Base-by-base conservation (phyloP, 2,113 vertebrate species). In the Oriolus oriolus region DNA sequence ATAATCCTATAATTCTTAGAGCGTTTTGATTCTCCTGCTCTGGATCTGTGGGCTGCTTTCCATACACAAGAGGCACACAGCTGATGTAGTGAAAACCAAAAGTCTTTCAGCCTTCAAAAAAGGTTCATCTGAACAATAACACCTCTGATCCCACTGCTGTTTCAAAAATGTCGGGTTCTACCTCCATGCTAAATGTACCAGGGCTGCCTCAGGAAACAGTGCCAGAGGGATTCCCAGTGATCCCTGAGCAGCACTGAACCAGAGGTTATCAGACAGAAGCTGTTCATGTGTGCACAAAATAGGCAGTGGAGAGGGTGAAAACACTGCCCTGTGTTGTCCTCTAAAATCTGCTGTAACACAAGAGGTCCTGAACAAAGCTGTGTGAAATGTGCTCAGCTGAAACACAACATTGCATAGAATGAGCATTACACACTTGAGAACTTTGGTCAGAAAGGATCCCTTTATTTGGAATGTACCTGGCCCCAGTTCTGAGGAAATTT, bases 211-310 rank as follows among this genome's bases (percentile, higher is more conserved):
- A 68, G 44, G 49, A 42, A 42, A 24, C 0, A 10, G 45, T 6
- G 13, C 37, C 57, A 59, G 16, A 52, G 86, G 60, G 26, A 30
- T 65, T 20, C 54, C 37, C 50, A 13, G 8, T 52, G 53, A 0
- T 1, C 30, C 42, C 26, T 13, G 56, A 75, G 39, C 47, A 70
- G 54, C n/a, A 9, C 22, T 45, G 41, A 24, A 4, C 16, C 28
- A 49, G 5, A 7, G 56, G 17, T 70, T 50, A 23, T 14, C 18
- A 33, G 50, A 53, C 10, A 7, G 80, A 77, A 77, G 28, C 20
- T 73, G 56, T 42, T 80, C 47, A 9, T 0, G 0, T 22, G 13
- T 57, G 17, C n/a, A 28, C 4, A 12, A 21, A 59, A 31, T 0
- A 64, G 53, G 39, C 37, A 70, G 24, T 0, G 0, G 37, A 5